Conservation (phyloP, 2,797 vertebrate species). For the Cynodonichthys magdalenae region DNA sequence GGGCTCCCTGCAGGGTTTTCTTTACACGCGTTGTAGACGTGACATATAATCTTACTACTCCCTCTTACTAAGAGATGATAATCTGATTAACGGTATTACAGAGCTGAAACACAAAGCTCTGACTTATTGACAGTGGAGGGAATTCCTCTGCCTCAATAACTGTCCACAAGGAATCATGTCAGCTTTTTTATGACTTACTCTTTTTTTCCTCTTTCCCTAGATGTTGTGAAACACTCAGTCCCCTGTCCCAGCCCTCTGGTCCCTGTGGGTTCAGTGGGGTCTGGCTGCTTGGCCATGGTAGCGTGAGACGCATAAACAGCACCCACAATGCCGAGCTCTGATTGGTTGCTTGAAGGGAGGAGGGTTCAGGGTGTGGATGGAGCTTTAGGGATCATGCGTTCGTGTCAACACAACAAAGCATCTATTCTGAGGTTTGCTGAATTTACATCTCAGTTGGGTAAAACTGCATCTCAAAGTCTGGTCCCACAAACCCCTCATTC, state of each 20-base stretch:
- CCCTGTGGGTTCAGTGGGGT: conserved; percentile 34
- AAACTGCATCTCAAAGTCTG: conserved; percentile 39
- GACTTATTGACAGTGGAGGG: conserved; percentile 24
- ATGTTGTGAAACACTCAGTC: conserved; percentile 54
- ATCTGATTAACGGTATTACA: conserved; percentile 59
- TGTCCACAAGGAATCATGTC: conserved; percentile 17
- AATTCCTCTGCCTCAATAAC: conserved; percentile 38
- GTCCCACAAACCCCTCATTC: conserved; percentile 24
- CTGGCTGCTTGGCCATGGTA: conserved; percentile 34
- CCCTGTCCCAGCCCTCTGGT: conserved; percentile 39
- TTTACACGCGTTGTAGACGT: conserved; percentile 8
- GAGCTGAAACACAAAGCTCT: conserved; percentile 14
- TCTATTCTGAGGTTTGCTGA: conserved; percentile 51
- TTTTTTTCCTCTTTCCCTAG: neutral
- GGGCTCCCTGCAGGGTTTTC: conserved; percentile 18
- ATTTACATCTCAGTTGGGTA: conserved; percentile 31
- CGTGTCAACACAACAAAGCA: conserved; percentile 53
- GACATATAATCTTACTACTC: conserved; percentile 49
- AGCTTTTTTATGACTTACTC: conserved; percentile 12
- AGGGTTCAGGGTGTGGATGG: conserved; percentile 42
- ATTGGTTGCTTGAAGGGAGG: conserved; percentile 68
- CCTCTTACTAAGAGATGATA: conserved; percentile 42
- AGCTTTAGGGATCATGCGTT: conserved; percentile 47
- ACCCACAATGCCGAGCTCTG: conserved; percentile 6
- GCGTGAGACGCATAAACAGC: conserved; percentile 61